These are phyloP conservation scores for Apteryx owenii DNA, from an alignment of 2,113 vertebrate species.

Conservation along the genomic window DNA sequence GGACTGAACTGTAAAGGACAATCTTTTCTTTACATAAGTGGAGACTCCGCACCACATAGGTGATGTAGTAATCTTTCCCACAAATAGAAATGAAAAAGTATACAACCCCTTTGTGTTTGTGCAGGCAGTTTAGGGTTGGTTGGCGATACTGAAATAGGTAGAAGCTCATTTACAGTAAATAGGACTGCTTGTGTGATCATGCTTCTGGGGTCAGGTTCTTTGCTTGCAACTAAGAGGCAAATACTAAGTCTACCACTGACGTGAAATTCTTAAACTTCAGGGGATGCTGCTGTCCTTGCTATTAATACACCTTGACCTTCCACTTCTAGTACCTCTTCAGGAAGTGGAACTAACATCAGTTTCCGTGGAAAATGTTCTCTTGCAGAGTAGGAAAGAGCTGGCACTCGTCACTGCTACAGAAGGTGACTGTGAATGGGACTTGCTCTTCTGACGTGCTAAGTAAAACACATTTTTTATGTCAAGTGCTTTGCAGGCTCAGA, in stretches of 20 bases:
- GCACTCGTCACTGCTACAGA: fast-evolving
- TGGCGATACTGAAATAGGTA: not conserved
- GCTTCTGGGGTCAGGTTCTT: not conserved
- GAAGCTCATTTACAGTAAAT: not conserved
- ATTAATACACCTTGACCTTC: not conserved
- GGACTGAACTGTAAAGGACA: not conserved
- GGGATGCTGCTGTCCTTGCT: not conserved
- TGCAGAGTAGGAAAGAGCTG: not conserved
- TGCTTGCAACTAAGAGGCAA: not conserved
- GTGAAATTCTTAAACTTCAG: not conserved
- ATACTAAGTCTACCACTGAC: not conserved
- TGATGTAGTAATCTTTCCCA: not conserved
- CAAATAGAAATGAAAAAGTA: not conserved
- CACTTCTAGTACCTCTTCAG: not conserved
- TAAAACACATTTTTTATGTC: not conserved
- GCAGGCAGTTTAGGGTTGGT: not conserved
- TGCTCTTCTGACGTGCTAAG: not conserved
- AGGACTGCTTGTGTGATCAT: not conserved
- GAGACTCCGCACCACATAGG: not conserved
- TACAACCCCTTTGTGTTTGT: not conserved
- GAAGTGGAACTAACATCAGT: not conserved
- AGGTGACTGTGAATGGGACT: not conserved
- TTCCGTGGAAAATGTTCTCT: not conserved
- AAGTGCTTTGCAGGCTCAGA: not conserved
- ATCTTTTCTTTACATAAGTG: not conserved